phyloP scores from a whole-genome alignment of 1,140 invertebrate species.

The Drosophila varians region DNA sequence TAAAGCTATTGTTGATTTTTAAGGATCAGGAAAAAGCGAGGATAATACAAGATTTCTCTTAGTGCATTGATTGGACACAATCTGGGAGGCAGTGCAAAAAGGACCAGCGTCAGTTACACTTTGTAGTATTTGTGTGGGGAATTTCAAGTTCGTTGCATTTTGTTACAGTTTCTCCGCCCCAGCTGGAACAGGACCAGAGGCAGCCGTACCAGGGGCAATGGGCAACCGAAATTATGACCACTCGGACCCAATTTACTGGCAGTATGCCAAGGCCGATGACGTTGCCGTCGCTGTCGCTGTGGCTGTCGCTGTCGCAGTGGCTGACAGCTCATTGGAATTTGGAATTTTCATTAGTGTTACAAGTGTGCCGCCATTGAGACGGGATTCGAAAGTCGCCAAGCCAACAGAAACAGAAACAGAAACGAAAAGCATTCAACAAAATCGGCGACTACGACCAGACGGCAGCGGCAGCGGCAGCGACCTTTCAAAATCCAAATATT shows the following conservation, averaged over 20 bases:
- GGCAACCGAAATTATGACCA: conserved; percentile 70
- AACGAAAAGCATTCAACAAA: not conserved
- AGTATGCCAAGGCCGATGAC: conserved; percentile 65
- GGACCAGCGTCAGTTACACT: conserved; percentile 36
- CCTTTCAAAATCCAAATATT: conserved; percentile 48
- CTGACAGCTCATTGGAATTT: conserved; percentile 75
- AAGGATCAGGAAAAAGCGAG: no score
- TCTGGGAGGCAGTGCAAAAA: not conserved
- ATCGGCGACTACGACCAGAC: not conserved
- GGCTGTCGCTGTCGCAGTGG: not conserved
- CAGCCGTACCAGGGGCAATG: conserved; percentile 1
- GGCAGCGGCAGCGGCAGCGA: conserved; percentile 24
- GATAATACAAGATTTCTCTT: not conserved
- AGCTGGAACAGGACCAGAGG: not conserved
- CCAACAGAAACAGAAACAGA: conserved; percentile 7
- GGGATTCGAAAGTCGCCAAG: conserved; percentile 36
- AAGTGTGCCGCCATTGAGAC: conserved; percentile 76
- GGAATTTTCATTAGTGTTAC: conserved; percentile 79
- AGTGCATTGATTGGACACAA: conserved; percentile 25
- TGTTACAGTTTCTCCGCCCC: conserved; percentile 24
- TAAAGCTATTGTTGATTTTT: no score
- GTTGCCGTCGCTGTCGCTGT: not conserved
- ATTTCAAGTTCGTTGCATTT: conserved; percentile 67
- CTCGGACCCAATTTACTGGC: conserved; percentile 73
- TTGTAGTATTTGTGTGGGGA: conserved; percentile 48